Percentiles rank a stretch among this genome's conserved stretches.
phyloP scores from a whole-genome alignment of 2,797 vertebrate genomes.

The Rhabdomys pumilio region DNA sequence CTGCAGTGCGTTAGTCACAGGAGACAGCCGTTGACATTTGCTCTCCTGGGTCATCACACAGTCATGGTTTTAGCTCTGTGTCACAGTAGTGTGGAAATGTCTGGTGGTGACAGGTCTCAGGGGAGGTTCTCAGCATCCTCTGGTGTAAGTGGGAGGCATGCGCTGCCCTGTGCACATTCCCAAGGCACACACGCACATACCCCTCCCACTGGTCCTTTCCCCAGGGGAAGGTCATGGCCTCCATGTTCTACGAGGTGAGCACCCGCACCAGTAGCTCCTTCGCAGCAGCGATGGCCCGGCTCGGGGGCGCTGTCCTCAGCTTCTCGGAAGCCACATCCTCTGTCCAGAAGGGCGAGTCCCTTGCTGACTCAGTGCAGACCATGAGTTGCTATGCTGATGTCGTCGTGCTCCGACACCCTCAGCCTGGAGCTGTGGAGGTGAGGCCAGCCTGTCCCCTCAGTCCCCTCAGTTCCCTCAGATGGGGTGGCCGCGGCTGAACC shows the following conservation, averaged over 20 bases:
- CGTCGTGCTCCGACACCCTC: slow-evolving; percentile 96
- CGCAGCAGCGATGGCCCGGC: slow-evolving; percentile 95
- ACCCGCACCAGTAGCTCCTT: slow-evolving; percentile 98
- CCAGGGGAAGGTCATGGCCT: slow-evolving; percentile 98
- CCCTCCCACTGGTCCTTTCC: rapidly evolving
- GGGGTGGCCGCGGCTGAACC: not conserved
- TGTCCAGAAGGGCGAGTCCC: slow-evolving; percentile 96
- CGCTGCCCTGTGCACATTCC: not conserved
- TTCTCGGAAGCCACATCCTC: slow-evolving; percentile 97
- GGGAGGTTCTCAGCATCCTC: not conserved
- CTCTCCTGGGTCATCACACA: not conserved
- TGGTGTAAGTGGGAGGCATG: not conserved
- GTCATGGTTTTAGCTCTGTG: not conserved
- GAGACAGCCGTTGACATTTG: not conserved
- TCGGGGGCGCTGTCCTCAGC: slow-evolving; percentile 95
- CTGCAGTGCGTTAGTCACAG: not conserved
- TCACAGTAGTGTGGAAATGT: not conserved
- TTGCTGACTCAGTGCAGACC: slow-evolving; percentile 96
- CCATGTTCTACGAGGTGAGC: slow-evolving; percentile 99
- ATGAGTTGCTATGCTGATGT: slow-evolving; percentile 98
- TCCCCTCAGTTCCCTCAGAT: rapidly evolving
- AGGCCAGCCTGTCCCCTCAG: not conserved
- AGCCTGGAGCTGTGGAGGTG: slow-evolving; percentile 96
- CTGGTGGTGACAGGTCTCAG: not conserved
- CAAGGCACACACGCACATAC: rapidly evolving